Evolutionary conservation across 2,113 vertebrate genomes (phyloP), one percentile per base, ranked within the genome.

Genomic region (Chaetura pelagica): DNA sequence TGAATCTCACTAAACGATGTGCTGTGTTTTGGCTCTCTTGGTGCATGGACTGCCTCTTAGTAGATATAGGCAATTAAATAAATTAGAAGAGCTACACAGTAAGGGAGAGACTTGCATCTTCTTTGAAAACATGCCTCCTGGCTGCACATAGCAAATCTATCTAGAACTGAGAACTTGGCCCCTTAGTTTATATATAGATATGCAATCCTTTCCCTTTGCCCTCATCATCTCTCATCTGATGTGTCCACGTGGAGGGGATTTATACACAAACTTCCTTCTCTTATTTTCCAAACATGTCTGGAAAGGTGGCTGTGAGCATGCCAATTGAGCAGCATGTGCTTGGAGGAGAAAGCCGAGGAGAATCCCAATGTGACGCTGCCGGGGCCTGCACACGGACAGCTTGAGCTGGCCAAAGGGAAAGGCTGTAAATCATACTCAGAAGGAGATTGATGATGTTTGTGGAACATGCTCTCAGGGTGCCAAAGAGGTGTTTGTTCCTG

Each of bases 371-470:
- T 97, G 95, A 96, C 19, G 68, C 94, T 91, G 73, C 84, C 6
- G n/a, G 93, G 79, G 89, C 86, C 27, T 23, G 80, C 91, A 82
- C 96, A 76, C 3, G 94, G 97, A 94, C 96, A 92, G 97, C 93
- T 83, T 52, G 52, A 97, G 95, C 94, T 1, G 8, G 90, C 97
- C 96, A 93, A 82, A 93, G 95, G 93, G 94, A 98, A 82, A 95
- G 96, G 95, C 86, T 98, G 97, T 98, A 98, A 98, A 98, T 98
- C 98, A 98, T 90, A 72, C 95, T 97, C 90, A 10, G 69, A 98
- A 97, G 94, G 94, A 98, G 98, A 98, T 96, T 98, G 97, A 98
- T 98, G 97, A 91, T 98, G 96, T 98, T 98, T 98, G 97, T 97
- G 92, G 90, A 98, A 97, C 96, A 95, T 89, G 93, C 88, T 98